phyloP scores from a whole-genome alignment of 2,797 vertebrate genomes.

The Prionace glauca region DNA sequence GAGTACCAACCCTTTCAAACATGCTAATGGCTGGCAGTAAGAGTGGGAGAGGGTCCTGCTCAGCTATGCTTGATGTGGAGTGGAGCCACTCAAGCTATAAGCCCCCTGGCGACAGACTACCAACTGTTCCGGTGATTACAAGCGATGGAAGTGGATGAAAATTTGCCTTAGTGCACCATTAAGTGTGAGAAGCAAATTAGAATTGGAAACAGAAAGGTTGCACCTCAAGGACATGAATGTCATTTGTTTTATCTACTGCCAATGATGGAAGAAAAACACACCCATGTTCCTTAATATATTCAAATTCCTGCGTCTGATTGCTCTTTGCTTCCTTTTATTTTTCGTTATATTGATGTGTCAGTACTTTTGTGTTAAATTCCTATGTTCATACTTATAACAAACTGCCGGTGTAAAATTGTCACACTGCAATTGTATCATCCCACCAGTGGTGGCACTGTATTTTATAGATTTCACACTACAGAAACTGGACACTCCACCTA shows the following conservation, averaged over 20 bases:
- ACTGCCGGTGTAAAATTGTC: background rate
- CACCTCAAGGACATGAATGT: background rate
- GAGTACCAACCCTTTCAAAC: too few relatives aligned
- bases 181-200: too few relatives aligned
- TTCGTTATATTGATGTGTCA: background rate
- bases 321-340: background rate
- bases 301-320: background rate
- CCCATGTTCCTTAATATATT: background rate
- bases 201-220: too few relatives aligned
- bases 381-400: background rate
- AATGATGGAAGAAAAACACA: background rate
- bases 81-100: too few relatives aligned
- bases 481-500: background rate
- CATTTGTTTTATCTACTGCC: background rate
- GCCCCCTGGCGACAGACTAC: too few relatives aligned
- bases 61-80: too few relatives aligned
- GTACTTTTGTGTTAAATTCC: background rate
- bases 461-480: background rate
- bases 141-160: too few relatives aligned
- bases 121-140: too few relatives aligned
- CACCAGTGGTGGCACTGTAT: background rate
- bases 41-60: too few relatives aligned
- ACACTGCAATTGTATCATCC: background rate
- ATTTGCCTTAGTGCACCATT: too few relatives aligned
- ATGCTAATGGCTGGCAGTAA: too few relatives aligned